Base-by-base conservation (phyloP, 2,888 invertebrate species). In the Geophilus truncorum region DNA sequence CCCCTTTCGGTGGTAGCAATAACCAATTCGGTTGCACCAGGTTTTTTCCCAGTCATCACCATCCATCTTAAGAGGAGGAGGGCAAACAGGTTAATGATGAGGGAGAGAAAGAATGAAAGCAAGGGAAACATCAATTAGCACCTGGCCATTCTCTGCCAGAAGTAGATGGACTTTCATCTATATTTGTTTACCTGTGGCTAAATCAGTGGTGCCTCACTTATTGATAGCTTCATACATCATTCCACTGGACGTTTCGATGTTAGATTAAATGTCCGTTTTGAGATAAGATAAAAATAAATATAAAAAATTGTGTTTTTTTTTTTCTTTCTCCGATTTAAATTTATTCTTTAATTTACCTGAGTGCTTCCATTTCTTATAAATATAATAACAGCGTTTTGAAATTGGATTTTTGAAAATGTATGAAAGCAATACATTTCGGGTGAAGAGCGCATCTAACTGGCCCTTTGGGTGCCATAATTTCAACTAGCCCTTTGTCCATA, bases 41-140 rank as follows among this genome's bases (percentile, higher is more conserved):
- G 70, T 70, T 70, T 70, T 51, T 70, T 70, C 70, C 70, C 70
- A 70, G 70, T 70, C 70, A 70, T 70, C 70, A 70, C 70, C 70
- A 70, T 70, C 70, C 70, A 70, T 70, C 70, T 70, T 70, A 70
- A 70, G 70, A 70, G 70, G 25, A 70, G 70, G 23, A 70, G 70
- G 70, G 70, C 70, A 70, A 70, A 70, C 23, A 70, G 70, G 70
- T 70, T 70, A 70, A 70, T 70, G 70, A 70, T 70, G 70, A 70
- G 70, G 70, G 70, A 70, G 70, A 70, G 70, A 25, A 70, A 70
- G 70, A 70, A 70, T 70, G 70, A 70, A 70, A 70, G 70, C 25
- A 70, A 28, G 28, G 70, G 70, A 70, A 70, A 70, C 70, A 70
- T 70, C 70, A 70, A 70, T 70, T 70, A 70, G 70, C 70, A 70